Evolutionary conservation across 2,113 vertebrate species (phyloP), one percentile per base, ranked within the genome.

Genomic region (Alosa alosa): DNA sequence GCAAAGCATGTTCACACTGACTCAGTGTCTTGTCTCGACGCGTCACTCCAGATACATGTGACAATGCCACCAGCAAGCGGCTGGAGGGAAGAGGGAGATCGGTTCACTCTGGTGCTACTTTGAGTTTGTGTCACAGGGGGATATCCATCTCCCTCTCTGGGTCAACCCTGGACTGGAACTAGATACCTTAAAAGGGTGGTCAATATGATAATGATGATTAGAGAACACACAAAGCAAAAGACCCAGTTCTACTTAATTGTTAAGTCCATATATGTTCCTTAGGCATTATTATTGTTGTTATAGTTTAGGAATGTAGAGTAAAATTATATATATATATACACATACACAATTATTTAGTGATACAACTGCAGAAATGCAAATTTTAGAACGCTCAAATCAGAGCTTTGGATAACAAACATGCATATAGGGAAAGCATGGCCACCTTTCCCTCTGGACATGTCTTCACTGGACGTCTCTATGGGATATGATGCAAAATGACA

Each of bases 41-140:
- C 85, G 68, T 90, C 87, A 90, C 81, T 82, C 44, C 82, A 55
- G 60, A 36, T 88, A 31, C 91, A 87, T 90, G 92, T 94, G 92
- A 93, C 81, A n/a, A 36, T 41, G 45, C 82, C 7, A 0, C 75
- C 6, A 41, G 91, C 90, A 85, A 90, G 90, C 89, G 90, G 82
- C 87, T 84, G 44, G 17, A 86, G 89, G 88, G 88, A 87, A 91
- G 91, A 90, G 90, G 85, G 45, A 44, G 82, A 4, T 81, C 84
- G 84, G 91, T 90, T 92, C 92, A 90, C 84, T 57, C 84, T 46
- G 6, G 68, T 57, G 45, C 90, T 86, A 88, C 89, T 91, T 86
- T 78, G 36, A 17, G 17, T 13, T 36, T 78, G 10, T 39, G 36
- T 78, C 72, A 41, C 72, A 15, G 11, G 72, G 72, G 31, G 10